Percentiles rank a stretch among this genome's conserved stretches.
These are phyloP conservation scores for Tryphoninae sp. DNA, from an alignment of 2,888 invertebrate species.

Conservation along the genomic window DNA sequence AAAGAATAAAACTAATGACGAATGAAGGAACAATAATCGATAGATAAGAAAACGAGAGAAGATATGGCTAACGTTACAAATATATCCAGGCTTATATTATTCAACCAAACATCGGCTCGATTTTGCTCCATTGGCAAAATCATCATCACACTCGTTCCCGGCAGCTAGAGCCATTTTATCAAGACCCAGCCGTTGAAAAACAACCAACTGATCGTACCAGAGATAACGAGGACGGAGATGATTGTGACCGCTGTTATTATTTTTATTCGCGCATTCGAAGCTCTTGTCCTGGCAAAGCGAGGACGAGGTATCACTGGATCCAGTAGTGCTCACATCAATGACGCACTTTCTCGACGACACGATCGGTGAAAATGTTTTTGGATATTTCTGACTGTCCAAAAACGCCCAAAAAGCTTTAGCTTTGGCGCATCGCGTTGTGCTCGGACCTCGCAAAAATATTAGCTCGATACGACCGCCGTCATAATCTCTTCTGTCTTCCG, in stretches of 20 bases:
- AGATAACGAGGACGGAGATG: not conserved
- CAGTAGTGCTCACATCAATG: not conserved
- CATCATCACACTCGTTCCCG: slow-evolving; percentile 3
- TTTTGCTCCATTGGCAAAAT: not conserved
- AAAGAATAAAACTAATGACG: not conserved
- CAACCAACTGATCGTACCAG: slow-evolving; percentile 68
- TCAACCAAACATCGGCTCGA: not conserved
- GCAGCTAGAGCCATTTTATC: slow-evolving; percentile 68
- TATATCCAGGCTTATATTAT: no score
- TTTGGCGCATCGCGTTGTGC: slow-evolving; percentile 56
- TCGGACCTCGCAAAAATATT: slow-evolving; percentile 53
- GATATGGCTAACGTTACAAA: not conserved
- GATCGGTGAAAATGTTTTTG: slow-evolving; percentile 21
- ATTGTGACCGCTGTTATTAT: not conserved
- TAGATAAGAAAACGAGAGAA: not conserved
- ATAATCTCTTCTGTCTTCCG: no score
- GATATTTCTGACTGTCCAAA: slow-evolving; percentile 45
- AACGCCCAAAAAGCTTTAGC: slow-evolving; percentile 63
- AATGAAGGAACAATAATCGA: not conserved
- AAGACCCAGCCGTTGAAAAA: slow-evolving; percentile 68
- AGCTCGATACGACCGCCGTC: slow-evolving; percentile 46
- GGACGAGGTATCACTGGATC: no score
- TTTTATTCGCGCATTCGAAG: not conserved
- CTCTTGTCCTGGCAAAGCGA: not conserved
- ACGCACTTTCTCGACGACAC: not conserved